phyloP scores from a whole-genome alignment of 2,888 invertebrate species.

The Phania funesta region DNA sequence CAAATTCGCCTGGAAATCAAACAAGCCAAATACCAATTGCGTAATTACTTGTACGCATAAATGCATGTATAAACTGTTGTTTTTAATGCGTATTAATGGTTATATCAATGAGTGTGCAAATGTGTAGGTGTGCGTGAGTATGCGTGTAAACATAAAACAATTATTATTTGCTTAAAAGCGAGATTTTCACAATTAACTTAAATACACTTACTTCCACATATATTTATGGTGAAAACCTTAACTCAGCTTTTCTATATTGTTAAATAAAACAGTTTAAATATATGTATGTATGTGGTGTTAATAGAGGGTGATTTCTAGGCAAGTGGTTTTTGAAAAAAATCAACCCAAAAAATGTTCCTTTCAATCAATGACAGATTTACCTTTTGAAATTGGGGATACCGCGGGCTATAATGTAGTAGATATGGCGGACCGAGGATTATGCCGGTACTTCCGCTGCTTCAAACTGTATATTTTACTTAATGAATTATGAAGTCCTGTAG shows the following conservation, averaged over 20 bases:
- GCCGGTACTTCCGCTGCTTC: too few species aligned
- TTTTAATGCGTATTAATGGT: constrained; percentile 18
- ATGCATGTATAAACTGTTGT: neutral
- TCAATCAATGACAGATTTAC: too few species aligned
- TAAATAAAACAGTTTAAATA: constrained; percentile 18
- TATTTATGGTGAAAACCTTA: neutral
- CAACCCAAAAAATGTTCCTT: too few species aligned
- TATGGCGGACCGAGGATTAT: too few species aligned
- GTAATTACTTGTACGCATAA: constrained; percentile 51
- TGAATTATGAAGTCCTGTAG: too few species aligned
- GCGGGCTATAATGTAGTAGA: too few species aligned
- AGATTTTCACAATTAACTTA: constrained; percentile 65
- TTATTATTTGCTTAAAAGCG: constrained; percentile 67
- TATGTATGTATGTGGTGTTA: neutral
- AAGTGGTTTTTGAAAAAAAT: neutral
- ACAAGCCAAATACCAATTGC: constrained; percentile 63
- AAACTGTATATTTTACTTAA: too few species aligned
- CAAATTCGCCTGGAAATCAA: constrained; percentile 65
- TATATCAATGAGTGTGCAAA: neutral
- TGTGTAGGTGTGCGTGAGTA: neutral
- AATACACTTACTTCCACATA: constrained; percentile 22
- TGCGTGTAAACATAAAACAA: constrained; percentile 55
- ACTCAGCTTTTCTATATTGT: constrained; percentile 38
- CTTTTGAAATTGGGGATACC: too few species aligned
- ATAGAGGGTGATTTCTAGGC: neutral